phyloP scores from a whole-genome alignment of 2,113 vertebrate species.

The Monarcha castaneiventris region DNA sequence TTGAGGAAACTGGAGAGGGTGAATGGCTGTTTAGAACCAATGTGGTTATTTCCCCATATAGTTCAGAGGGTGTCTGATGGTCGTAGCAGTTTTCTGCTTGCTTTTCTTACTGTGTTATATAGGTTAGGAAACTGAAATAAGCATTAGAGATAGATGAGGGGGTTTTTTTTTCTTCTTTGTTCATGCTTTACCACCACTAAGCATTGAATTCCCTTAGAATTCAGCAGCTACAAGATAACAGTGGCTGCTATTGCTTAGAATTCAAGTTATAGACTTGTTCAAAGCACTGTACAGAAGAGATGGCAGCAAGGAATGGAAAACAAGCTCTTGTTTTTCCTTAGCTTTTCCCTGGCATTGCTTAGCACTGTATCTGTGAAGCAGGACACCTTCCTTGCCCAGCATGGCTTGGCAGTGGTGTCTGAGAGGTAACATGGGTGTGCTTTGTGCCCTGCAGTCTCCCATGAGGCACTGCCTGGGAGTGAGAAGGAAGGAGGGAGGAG shows the following conservation, averaged over 20 bases:
- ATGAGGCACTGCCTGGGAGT: not conserved
- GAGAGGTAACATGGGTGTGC: not conserved
- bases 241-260: not conserved
- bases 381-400: not conserved
- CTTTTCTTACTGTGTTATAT: not conserved
- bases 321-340: not conserved
- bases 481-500: not conserved
- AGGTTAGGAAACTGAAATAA: not conserved
- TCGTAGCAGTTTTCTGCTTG: not conserved
- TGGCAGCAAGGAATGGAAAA: not conserved
- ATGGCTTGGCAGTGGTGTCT: not conserved
- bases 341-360: not conserved
- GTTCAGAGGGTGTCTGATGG: not conserved
- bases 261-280: not conserved
- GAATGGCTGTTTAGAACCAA: not conserved
- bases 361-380: not conserved
- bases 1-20: not conserved
- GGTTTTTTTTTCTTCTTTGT: not conserved
- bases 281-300: not conserved
- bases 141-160: not conserved
- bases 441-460: not conserved
- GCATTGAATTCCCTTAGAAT: not conserved
- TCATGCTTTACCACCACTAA: not conserved
- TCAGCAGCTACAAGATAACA: not conserved
- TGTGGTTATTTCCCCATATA: not conserved